These are phyloP conservation scores for Lota lota DNA, from an alignment of 2,113 vertebrate genomes.

Conservation along the genomic window DNA sequence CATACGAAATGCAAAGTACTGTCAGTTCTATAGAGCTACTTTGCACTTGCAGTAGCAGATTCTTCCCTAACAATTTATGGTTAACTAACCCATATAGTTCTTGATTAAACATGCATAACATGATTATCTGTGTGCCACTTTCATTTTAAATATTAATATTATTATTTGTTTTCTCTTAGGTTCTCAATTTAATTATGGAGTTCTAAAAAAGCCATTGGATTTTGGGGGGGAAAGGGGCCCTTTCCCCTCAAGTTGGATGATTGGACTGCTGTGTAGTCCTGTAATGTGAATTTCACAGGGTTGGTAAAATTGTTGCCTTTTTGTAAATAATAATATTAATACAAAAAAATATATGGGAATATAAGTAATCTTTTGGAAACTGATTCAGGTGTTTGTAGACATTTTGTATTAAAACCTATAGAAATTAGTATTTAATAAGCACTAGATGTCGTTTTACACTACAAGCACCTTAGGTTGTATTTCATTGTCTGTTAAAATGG, in stretches of 20 bases:
- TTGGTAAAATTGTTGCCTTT: constrained; percentile 64
- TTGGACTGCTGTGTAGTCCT: constrained; percentile 52
- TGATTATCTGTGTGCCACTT: neutral
- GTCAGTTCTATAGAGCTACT: too few species aligned
- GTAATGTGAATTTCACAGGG: constrained; percentile 53
- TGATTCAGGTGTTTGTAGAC: constrained; percentile 70
- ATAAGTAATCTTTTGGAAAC: constrained; percentile 68
- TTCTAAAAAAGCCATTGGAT: constrained; percentile 74
- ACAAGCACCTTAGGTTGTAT: constrained; percentile 60
- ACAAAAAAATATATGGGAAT: constrained; percentile 31
- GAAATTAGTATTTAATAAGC: constrained; percentile 55
- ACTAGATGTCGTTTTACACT: constrained; percentile 65
- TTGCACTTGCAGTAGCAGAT: too few species aligned
- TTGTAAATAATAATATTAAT: constrained; percentile 67
- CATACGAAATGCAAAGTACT: too few species aligned
- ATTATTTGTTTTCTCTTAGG: constrained; percentile 69
- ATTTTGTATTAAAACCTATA: constrained; percentile 71
- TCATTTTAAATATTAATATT: neutral
- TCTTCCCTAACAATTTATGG: too few species aligned
- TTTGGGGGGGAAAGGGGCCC: constrained; percentile 77
- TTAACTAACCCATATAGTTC: too few species aligned
- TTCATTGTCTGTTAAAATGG: constrained; percentile 62
- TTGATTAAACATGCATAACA: too few species aligned
- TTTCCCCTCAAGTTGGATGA: constrained; percentile 83
- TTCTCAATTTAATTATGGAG: constrained; percentile 94